Evolutionary conservation across 1,140 invertebrate species (phyloP), one percentile per base, ranked within the genome.

Genomic region (Cephus cinctus): DNA sequence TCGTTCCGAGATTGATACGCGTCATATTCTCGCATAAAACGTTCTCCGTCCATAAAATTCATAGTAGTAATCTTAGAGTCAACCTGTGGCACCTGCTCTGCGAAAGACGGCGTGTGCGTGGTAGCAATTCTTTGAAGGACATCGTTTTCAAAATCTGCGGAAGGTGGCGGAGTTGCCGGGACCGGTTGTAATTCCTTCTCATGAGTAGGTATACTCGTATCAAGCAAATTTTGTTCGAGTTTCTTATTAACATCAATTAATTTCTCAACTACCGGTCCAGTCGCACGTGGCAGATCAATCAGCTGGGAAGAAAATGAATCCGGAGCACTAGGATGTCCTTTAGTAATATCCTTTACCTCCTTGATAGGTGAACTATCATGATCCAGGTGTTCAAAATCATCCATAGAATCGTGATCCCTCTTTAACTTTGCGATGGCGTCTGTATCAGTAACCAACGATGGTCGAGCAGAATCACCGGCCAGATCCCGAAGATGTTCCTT

Each of bases 311-410:
- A 32, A 20, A 36, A 27, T 11, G 30, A 40, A 18, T 50, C 47
- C 14, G 44, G 35, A 22, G 36, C 22, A 36, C 38, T 58, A 4
- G 27, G 15, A 27, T 54, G 31, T 9, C 56, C 60, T 32, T 48
- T 45, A 38, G 59, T 36, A 1, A 60, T 54, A 16, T 58, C 57
- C 18, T 47, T 56, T 3, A 39, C 21, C 15, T 61, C 61, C 41
- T 63, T 56, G 21, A 60, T 53, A 4, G 67, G 63, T 6, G 63
- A 67, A 12, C 57, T 56, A 36, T 79, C 78, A 52, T 81, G 80
- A 36, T 81, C 83, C 43, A 86, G 71, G 63, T 86, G 84, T 61
- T 87, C 85, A 65, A 87, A 86, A 65, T 86, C 85, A 58, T 87
- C 85, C 30, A 82, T 75, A 4, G 84, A 86, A 58, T 86, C 84